Conservation (phyloP, 2,797 vertebrate genomes). For the Trematomus bernacchii region DNA sequence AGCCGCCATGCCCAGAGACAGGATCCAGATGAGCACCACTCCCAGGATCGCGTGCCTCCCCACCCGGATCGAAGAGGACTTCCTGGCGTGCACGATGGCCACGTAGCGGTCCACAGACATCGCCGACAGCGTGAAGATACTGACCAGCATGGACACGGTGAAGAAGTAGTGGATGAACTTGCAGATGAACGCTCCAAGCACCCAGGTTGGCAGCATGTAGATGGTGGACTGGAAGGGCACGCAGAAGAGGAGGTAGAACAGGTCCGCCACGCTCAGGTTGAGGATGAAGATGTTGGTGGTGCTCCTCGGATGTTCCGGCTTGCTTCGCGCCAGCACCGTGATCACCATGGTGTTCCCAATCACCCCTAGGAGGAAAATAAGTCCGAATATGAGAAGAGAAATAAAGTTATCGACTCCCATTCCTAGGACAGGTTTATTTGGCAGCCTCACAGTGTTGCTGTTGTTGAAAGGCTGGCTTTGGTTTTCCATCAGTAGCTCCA, state of each 20-base stretch:
- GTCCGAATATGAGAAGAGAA: slow-evolving; percentile 88
- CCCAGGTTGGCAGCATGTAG: slow-evolving; percentile 93
- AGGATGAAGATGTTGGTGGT: slow-evolving; percentile 96
- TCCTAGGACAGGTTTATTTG: slow-evolving; percentile 73
- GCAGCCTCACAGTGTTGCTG: slow-evolving; percentile 29
- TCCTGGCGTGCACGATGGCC: slow-evolving; percentile 94
- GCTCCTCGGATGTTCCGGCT: slow-evolving; percentile 88
- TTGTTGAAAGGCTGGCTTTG: slow-evolving; percentile 42
- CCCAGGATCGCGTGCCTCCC: slow-evolving; percentile 89
- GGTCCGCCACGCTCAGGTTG: slow-evolving; percentile 95
- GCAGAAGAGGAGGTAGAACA: slow-evolving; percentile 96
- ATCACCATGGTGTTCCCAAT: slow-evolving; percentile 94
- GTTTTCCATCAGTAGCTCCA: slow-evolving; percentile 65
- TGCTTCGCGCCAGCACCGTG: slow-evolving; percentile 90
- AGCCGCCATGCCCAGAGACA: slow-evolving; percentile 91
- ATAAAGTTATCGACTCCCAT: slow-evolving; percentile 91
- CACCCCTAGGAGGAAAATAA: slow-evolving; percentile 92
- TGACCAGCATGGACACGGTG: slow-evolving; percentile 96
- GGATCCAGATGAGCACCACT: slow-evolving; percentile 90
- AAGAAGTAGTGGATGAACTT: slow-evolving; percentile 96
- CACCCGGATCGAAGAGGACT: slow-evolving; percentile 88
- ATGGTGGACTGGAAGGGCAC: slow-evolving; percentile 95
- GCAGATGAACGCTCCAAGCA: slow-evolving; percentile 94
- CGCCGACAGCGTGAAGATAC: slow-evolving; percentile 93
- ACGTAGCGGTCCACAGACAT: slow-evolving; percentile 98